A percentile compares a stretch with the other conserved stretches of the same genome.
phyloP scores from a whole-genome alignment of 2,113 vertebrate species.

The Glareola pratincola region DNA sequence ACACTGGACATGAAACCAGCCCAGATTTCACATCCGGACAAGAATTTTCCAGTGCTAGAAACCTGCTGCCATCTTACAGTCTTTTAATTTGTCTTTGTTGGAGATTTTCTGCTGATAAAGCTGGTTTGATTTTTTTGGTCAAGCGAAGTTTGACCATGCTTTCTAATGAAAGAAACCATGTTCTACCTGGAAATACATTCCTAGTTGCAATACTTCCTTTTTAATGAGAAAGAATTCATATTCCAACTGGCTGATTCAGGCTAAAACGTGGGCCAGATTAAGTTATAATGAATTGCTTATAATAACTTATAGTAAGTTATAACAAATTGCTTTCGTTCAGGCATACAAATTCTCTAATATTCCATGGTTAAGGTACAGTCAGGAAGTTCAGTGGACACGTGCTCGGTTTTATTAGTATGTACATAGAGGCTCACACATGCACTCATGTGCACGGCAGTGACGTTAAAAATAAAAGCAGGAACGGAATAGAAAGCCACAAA shows the following conservation, averaged over 20 bases:
- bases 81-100: background rate
- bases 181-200: background rate
- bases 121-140: background rate
- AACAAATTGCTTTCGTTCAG: background rate
- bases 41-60: background rate
- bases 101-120: background rate
- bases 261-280: background rate
- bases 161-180: background rate
- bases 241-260: background rate
- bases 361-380: background rate
- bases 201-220: background rate
- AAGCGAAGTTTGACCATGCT: background rate
- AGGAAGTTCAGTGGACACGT: background rate
- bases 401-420: fast-evolving
- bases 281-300: background rate
- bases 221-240: background rate
- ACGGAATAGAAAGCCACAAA: conserved; percentile 48
- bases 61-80: background rate
- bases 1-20: background rate
- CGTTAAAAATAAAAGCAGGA: conserved; percentile 43
- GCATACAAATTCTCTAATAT: fast-evolving
- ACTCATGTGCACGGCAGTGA: background rate
- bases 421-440: background rate
- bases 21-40: background rate
- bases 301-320: background rate